phyloP scores from a whole-genome alignment of 23 tunicate species.

The Diplosoma virens region DNA sequence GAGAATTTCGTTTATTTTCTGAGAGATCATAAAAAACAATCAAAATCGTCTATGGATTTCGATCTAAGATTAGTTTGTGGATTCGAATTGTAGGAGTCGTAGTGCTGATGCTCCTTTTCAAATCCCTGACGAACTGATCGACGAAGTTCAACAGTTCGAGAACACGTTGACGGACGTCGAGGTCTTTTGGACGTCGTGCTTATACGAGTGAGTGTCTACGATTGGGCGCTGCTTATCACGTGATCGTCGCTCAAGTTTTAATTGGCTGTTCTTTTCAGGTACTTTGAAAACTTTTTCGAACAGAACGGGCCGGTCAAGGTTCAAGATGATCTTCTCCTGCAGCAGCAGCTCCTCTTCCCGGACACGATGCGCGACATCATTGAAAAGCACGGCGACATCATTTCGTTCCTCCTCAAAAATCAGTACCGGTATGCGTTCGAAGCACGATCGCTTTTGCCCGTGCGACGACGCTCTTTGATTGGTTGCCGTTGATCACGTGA shows the following conservation, averaged over 20 bases:
- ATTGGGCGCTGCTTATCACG: too few species aligned
- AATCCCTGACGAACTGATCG: conserved; percentile 9
- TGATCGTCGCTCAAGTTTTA: too few species aligned
- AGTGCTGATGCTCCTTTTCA: conserved; percentile 26
- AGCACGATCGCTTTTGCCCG: neutral
- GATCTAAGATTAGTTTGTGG: too few species aligned
- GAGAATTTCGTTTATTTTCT: too few species aligned
- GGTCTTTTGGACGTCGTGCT: conserved; percentile 2
- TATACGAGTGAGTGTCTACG: conserved; percentile 25
- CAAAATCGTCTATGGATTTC: too few species aligned
- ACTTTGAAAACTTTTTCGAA: conserved; percentile 33
- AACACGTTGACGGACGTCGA: conserved; percentile 21
- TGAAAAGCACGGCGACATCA: conserved; percentile 16
- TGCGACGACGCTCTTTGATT: too few species aligned
- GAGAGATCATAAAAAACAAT: too few species aligned
- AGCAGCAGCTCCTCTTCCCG: conserved; percentile 9
- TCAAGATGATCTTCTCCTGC: conserved; percentile 8
- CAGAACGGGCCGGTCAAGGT: conserved; percentile 34
- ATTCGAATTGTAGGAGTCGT: conserved; percentile 14
- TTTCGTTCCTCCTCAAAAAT: conserved; percentile 26
- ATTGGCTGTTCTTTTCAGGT: conserved; percentile 42
- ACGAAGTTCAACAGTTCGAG: conserved; percentile 17
- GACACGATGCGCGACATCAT: conserved; percentile 19
- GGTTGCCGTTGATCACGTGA: too few species aligned
- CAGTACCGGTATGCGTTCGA: conserved; percentile 23